Percentiles rank a stretch among this genome's conserved stretches.
Conservation (phyloP, 1,140 invertebrate species). For the Penaeus chinensis region DNA sequence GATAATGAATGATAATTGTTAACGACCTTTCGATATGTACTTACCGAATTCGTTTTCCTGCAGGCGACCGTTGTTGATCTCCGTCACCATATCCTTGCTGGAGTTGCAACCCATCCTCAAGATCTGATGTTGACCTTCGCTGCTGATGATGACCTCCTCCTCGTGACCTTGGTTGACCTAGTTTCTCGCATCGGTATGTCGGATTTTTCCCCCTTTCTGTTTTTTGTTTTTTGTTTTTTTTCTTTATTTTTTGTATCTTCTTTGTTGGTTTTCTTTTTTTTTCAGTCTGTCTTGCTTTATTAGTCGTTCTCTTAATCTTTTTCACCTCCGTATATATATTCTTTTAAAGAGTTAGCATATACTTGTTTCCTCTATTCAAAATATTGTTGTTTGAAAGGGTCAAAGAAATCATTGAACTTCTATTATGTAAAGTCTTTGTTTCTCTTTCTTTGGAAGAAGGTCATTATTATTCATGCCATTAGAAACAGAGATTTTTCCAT, state of each 20-base stretch:
- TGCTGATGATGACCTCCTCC: background rate
- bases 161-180: too few species aligned
- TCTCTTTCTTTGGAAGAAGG: too few species aligned
- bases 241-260: background rate
- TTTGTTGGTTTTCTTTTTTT: background rate
- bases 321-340: background rate
- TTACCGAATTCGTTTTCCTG: conserved; percentile 45
- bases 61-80: conserved; percentile 23
- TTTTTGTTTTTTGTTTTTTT: background rate
- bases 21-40: background rate
- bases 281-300: background rate
- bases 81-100: conserved; percentile 42
- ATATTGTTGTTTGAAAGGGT: background rate
- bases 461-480: too few species aligned
- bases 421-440: too few species aligned
- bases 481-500: too few species aligned
- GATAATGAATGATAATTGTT: too few species aligned
- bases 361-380: background rate
- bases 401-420: background rate
- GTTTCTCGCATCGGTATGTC: too few species aligned
- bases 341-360: background rate
- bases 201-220: too few species aligned
- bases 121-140: background rate
- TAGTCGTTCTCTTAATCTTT: background rate
- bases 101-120: conserved; percentile 37